phyloP scores from a whole-genome alignment of 2,113 vertebrate genomes.

The Pavo muticus region DNA sequence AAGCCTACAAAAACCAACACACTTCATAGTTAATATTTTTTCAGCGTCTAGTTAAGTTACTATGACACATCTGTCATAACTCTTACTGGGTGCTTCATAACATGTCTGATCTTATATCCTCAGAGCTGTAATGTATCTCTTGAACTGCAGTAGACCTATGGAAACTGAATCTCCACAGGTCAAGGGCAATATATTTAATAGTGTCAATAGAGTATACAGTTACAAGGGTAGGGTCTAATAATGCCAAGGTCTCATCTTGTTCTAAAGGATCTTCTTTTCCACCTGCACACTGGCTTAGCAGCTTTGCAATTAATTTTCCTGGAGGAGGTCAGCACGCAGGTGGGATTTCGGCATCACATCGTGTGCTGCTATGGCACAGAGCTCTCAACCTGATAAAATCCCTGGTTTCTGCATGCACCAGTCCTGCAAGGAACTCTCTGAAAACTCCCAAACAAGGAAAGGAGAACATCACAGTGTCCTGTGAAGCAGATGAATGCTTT shows the following conservation, averaged over 20 bases:
- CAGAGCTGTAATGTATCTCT: slow-evolving; percentile 46
- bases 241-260: neutral
- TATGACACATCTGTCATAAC: slow-evolving; percentile 72
- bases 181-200: slow-evolving; percentile 41
- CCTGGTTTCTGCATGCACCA: neutral
- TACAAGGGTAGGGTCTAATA: neutral
- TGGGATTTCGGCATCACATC: neutral
- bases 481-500: neutral
- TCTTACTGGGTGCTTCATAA: slow-evolving; percentile 49
- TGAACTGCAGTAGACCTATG: slow-evolving; percentile 21
- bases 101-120: slow-evolving; percentile 35
- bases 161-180: slow-evolving; percentile 54
- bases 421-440: neutral
- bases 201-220: slow-evolving; percentile 19
- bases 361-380: neutral
- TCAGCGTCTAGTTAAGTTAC: slow-evolving; percentile 40
- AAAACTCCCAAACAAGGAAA: neutral
- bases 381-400: neutral
- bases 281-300: slow-evolving; percentile 18
- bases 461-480: neutral
- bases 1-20: slow-evolving; percentile 62
- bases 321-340: neutral
- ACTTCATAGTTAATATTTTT: slow-evolving; percentile 65
- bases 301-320: neutral
- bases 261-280: slow-evolving; percentile 22